phyloP scores from a whole-genome alignment of 2,888 invertebrate genomes.

The Resseliella maxima region DNA sequence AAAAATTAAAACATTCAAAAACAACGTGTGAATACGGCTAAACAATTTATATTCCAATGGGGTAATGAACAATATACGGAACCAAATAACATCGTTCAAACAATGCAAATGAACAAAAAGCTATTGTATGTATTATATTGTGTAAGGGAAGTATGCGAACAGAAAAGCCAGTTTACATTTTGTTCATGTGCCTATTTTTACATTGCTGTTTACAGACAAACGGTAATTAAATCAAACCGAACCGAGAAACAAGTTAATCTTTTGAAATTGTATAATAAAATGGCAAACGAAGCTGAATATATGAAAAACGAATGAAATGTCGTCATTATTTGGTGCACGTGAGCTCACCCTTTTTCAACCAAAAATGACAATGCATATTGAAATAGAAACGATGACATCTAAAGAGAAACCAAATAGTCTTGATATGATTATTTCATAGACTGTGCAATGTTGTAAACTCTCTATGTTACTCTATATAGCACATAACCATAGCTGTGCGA shows the following conservation, averaged over 20 bases:
- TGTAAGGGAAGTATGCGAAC: not conserved
- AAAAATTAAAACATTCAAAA: constrained; percentile 23
- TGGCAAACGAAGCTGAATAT: not conserved
- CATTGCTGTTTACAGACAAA: constrained; percentile 21
- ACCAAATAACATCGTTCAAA: not conserved
- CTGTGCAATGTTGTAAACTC: not conserved
- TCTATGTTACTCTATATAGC: no score
- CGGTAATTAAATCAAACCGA: constrained; percentile 48
- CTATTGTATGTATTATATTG: not conserved
- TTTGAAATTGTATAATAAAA: constrained; percentile 22
- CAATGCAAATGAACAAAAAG: constrained; percentile 17
- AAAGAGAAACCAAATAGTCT: constrained; percentile 30
- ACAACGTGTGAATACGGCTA: not conserved
- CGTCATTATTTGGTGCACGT: not conserved
- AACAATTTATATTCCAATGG: not conserved
- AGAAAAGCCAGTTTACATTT: constrained; percentile 18
- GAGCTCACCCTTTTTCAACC: not conserved
- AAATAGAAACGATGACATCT: constrained; percentile 28
- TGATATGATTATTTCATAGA: not conserved
- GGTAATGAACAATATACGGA: not conserved
- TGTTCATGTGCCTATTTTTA: constrained; percentile 41
- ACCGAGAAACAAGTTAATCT: constrained; percentile 53
- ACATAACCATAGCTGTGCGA: no score
- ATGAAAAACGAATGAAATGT: not conserved
- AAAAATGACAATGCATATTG: not conserved